Base-by-base conservation (phyloP, 2,113 vertebrate species). In the Otocyon megalotis region DNA sequence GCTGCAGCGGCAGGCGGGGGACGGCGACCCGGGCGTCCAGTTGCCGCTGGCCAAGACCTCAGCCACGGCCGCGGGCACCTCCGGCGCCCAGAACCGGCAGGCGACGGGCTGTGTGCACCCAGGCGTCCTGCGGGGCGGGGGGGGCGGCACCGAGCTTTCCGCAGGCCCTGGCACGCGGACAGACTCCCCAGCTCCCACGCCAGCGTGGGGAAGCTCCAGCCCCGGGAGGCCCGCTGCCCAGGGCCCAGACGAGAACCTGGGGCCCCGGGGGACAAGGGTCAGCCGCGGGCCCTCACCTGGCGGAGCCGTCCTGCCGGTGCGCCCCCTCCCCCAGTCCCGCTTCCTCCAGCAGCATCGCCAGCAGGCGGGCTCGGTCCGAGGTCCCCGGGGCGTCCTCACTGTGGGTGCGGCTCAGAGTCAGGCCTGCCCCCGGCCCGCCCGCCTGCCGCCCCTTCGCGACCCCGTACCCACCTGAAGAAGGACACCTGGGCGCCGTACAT, bases 401-500 rank as follows among this genome's bases (percentile, higher is more conserved):
- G 98, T 22, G 60, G 43, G 15, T 0, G 0, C 0, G 0, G 65
- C 37, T 43, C 72, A 14, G 17, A 35, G 58, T 94, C 76, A 95
- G 20, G 7, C 4, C 22, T 30, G 32, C 2, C 13, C 19, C 77
- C 0, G 0, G 28, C 2, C 63, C 16, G 4, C 54, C 26, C 0
- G 1, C 54, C 37, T 16, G 16, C 16, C 3, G 43, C 19, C 30
- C 37, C 35, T 17, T 7, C 24, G 1, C 8, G 9, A 43, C 43
- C 24, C 24, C 0, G 17, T 17, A 20, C 94, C 0, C 97, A 99
- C 99, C 99, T 99, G 98, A 99, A 99, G 97, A 99, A 99, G 76
- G 99, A 99, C 97, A 98, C 99, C 98, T 99, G 99, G 5, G 99
- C 96, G 8, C 99, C 99, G 0, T 99, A 99, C 99, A 99, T 99